phyloP scores from a whole-genome alignment of 2,113 vertebrate species.

The Uropsilus gracilis region DNA sequence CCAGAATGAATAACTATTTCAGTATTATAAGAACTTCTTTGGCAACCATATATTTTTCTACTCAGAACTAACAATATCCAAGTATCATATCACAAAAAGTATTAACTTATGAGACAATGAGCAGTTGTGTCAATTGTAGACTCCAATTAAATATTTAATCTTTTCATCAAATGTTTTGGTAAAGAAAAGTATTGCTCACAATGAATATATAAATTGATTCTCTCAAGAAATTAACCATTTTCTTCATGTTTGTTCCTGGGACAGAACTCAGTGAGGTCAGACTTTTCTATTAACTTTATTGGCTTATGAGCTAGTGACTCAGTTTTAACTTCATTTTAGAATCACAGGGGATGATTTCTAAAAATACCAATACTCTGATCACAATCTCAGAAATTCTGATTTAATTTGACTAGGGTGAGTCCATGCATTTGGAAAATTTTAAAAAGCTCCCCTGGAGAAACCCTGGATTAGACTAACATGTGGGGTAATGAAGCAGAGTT shows the following conservation, averaged over 20 bases:
- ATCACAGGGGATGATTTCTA: not conserved
- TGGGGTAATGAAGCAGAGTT: not conserved
- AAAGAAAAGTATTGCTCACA: not conserved
- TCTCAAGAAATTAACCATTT: not conserved
- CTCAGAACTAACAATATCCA: not conserved
- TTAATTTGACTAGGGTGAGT: not conserved
- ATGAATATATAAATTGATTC: not conserved
- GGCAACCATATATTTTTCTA: not conserved
- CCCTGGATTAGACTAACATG: not conserved
- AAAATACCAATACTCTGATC: not conserved
- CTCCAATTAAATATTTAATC: not conserved
- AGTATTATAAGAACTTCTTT: not conserved
- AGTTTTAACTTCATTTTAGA: not conserved
- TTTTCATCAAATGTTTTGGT: not conserved
- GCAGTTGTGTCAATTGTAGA: not conserved
- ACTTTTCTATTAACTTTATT: not conserved
- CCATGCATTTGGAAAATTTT: not conserved
- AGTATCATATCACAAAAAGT: not conserved
- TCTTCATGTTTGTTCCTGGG: too few relatives aligned
- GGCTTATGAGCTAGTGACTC: not conserved
- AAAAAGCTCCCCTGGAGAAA: not conserved
- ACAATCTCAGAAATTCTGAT: not conserved
- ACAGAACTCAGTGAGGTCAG: not conserved
- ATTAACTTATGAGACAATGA: not conserved
- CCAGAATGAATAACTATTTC: not conserved